Conservation (phyloP, 1,140 invertebrate species). For the Apis florea region DNA sequence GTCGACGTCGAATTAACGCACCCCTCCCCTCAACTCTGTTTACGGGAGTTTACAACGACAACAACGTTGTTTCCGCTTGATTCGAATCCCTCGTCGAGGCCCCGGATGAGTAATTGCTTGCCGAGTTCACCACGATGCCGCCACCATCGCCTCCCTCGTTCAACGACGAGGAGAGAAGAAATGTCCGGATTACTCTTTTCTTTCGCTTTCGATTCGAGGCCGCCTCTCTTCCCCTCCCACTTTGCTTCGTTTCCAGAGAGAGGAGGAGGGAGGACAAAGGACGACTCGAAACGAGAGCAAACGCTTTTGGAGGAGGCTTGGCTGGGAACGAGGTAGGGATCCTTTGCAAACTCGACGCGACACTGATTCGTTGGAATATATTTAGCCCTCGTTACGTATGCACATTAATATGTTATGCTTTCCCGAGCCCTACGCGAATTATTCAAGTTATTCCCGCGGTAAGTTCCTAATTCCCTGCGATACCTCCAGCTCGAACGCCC, state of each 20-base stretch:
- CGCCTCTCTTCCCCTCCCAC: background rate
- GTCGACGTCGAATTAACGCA: constrained; percentile 7
- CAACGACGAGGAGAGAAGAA: background rate
- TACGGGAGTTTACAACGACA: background rate
- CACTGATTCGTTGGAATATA: background rate
- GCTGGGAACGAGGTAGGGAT: background rate
- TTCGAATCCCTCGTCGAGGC: background rate
- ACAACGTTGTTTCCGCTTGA: background rate
- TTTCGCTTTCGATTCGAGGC: background rate
- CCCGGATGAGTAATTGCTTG: constrained; percentile 18
- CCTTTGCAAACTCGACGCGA: background rate
- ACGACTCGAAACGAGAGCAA: too few species aligned
- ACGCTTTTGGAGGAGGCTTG: background rate
- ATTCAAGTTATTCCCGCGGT: constrained; percentile 21
- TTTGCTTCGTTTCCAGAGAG: too few species aligned
- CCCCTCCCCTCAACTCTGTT: too few species aligned
- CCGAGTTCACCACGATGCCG: background rate
- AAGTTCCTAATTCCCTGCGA: constrained; percentile 36
- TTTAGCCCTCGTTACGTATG: background rate
- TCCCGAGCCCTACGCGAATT: background rate
- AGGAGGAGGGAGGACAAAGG: rapidly evolving
- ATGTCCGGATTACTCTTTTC: constrained; percentile 31
- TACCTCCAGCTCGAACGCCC: background rate
- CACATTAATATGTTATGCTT: constrained; percentile 35
- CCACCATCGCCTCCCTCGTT: too few species aligned